Evolutionary conservation across 2,888 invertebrate genomes (phyloP), one percentile per base, ranked within the genome.

Genomic region (Chalcis sispes): DNA sequence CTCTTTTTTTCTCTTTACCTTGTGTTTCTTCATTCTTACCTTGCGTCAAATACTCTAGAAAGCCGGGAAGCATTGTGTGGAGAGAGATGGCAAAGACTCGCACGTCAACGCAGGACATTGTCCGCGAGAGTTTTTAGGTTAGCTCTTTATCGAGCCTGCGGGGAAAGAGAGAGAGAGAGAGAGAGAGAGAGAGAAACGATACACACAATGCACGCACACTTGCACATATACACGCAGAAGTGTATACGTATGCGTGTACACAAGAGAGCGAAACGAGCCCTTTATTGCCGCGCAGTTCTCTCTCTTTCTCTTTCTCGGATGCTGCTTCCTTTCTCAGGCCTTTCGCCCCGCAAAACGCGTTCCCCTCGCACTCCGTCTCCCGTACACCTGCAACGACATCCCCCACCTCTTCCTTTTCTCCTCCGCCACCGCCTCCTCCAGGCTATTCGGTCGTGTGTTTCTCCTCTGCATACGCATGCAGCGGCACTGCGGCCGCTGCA

Each of bases 281-380:
- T 86, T 85, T 85, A 85, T 86, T 83, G 84, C 85, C 81, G 81
- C 80, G 81, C 76, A 81, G 81, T 82, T 18, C 25, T 27, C 65
- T 40, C 61, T 61, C 29, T 18, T n/a, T n/a, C n/a, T n/a, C 29
- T 48, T 64, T 54, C 61, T 85, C 84, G 85, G 72, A 72, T 72
- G 76, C 72, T 72, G 86, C 85, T 86, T 87, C 86, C 87, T 86
- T 87, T 86, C 87, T 87, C 87, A 86, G 85, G 84, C 83, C 77
- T 73, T 72, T 72, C 72, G 74, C 65, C 50, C 67, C 61, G 29
- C 46, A n/a, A 71, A n/a, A 15, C 32, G 32, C 50, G 59, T 61
- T 59, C 42, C 71, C 25, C 67, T 62, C 61, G 61, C 75, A 66
- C 54, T 72, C 50, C 62, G 65, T 29, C 56, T 72, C 72, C 54